Base-by-base conservation (phyloP, 2,113 vertebrate genomes). In the Gallinago undulata region DNA sequence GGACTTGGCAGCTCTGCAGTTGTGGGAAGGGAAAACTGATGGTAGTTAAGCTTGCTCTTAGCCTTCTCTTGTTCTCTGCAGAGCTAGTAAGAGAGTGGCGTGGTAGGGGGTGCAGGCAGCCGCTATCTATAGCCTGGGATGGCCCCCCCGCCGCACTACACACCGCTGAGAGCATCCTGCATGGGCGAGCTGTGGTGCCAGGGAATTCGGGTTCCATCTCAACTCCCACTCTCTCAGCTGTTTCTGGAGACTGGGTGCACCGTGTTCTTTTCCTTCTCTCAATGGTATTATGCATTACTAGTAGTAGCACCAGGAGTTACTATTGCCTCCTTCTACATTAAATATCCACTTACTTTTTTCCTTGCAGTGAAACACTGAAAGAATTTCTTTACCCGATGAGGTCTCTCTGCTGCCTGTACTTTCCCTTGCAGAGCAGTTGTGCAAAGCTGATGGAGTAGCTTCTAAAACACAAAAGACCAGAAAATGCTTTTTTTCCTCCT, bases 21-120 rank as follows among this genome's bases (percentile, higher is more conserved):
- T 92, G 96, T 96, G 88, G 92, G 94, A 95, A 95, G 84, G 96
- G 92, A 91, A 94, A 94, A 95, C 90, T 91, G 19, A 70, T 90
- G 1, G 0, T 43, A 78, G 93, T 94, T 93, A 96, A 93, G 82
- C 57, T 89, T 78, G 82, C 15, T 88, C 84, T 78, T 93, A 50
- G 27, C 70, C 56, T 87, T 95, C 77, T 91, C 48, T 89, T 84
- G 57, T 77, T 78, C 94, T 89, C 89, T 45, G 78, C 57, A 41
- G 66, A 92, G 90, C 82, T 76, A 90, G 82, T 91, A 90, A 94
- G 92, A 86, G 84, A 97, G 90, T 92, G 84, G 69, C 15, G 56
- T 69, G 73, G 66, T 47, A 56, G 70, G 62, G 27, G 0, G 92
- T 67, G 73, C 86, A 89, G 79, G 56, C 45, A 56, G 37, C 13